Conservation (phyloP, 2,113 vertebrate species). For the Chauna torquata region DNA sequence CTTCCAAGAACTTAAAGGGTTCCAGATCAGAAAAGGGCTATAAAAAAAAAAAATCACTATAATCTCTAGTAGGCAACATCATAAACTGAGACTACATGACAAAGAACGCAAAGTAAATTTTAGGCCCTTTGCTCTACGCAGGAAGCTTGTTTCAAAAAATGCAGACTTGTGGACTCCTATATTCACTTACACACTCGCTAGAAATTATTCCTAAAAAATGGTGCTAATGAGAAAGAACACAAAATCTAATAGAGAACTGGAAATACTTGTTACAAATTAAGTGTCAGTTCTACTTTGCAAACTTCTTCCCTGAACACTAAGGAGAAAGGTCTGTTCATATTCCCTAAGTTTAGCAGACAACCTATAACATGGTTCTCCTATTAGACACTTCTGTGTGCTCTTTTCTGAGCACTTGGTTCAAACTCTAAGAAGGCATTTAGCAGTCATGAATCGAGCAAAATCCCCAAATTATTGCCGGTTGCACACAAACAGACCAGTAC, state of each 20-base stretch:
- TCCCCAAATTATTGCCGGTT: neutral
- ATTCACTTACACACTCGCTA: neutral
- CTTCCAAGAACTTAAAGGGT: neutral
- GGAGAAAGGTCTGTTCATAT: neutral
- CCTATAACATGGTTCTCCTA: neutral
- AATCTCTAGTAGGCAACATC: neutral
- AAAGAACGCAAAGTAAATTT: neutral
- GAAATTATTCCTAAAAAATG: neutral
- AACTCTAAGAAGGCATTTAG: neutral
- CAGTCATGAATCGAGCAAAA: neutral
- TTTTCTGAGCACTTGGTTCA: neutral
- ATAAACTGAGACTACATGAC: neutral
- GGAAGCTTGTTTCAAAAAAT: neutral
- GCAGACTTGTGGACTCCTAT: neutral
- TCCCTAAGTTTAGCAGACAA: neutral
- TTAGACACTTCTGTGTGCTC: neutral
- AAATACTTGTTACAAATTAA: neutral
- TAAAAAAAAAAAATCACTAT: neutral
- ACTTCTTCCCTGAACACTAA: neutral
- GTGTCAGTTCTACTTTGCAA: neutral
- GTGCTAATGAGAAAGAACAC: neutral
- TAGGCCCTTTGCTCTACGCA: neutral
- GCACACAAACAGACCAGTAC: neutral
- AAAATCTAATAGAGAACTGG: neutral
- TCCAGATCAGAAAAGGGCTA: neutral